Base-by-base conservation (phyloP, 2,797 vertebrate species). In the Iguana delicatissima region DNA sequence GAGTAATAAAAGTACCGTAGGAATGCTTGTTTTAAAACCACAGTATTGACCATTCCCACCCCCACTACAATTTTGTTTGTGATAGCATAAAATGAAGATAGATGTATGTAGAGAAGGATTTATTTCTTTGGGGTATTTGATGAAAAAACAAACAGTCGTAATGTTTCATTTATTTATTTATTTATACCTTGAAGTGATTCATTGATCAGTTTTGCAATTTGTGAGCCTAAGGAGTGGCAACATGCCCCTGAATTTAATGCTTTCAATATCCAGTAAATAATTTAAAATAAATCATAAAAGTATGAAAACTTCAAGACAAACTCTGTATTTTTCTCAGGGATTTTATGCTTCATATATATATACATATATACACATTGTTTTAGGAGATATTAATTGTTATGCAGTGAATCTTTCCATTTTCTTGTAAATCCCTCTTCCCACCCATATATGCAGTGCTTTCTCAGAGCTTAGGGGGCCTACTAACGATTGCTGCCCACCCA, bases 41-140 rank as follows among this genome's bases (percentile, higher is more conserved):
- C 0, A 69, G 84, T 20, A 85, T 8, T 59, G 4, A 55, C 50
- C 0, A 52, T 52, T 52, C 50, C 50, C 50, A 6, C 50, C 9
- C 50, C 50, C 50, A 52, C 0, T 74, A 32, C 20, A 76, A 57
- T 13, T 8, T 26, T 29, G 26, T 89, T 72, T 52, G 22, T 55
- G 42, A 88, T 2, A 1, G 0, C 67, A 0, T 50, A 76, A 67
- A 91, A 55, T 35, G 4, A 87, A 92, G 26, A 24, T 81, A 24
- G 2, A 0, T 6, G 64, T 86, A 74, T 62, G 83, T 32, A 67
- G 29, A 50, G 13, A 32, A 62, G 2, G 12, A n/a, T n/a, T n/a
- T 20, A 42, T 88, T 82, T 74, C 35, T 86, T 76, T 32, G 46
- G 22, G 22, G 84, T 93, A 89, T 76, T 38, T 86, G 24, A 20